Conservation (phyloP, 2,797 vertebrate species). For the Fundulus diaphanus region DNA sequence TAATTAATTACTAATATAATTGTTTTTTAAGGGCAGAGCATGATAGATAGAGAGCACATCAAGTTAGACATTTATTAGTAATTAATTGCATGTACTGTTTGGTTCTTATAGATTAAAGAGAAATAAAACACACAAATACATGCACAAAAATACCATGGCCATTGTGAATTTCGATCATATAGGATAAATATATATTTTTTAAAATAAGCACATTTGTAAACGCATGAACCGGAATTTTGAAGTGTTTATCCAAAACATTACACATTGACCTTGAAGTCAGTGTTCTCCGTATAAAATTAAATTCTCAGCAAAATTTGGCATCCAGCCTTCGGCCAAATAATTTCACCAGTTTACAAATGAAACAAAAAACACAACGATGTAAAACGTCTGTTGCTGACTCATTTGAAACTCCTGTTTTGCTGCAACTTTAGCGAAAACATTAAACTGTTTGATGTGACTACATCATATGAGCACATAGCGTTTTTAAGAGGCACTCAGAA, state of each 20-base stretch:
- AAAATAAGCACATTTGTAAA: neutral
- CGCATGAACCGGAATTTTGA: neutral
- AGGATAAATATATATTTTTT: too few species aligned
- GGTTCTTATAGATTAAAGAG: neutral
- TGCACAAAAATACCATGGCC: neutral
- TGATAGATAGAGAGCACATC: neutral
- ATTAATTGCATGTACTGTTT: neutral
- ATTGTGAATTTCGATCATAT: neutral
- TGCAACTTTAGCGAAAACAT: neutral
- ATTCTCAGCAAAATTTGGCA: constrained; percentile 32
- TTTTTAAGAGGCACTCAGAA: neutral
- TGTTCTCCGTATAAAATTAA: neutral
- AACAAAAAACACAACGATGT: constrained; percentile 4
- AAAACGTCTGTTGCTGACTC: constrained; percentile 26
- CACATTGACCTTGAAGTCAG: neutral
- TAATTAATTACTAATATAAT: too few species aligned
- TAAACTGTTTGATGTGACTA: neutral
- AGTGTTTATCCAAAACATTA: neutral
- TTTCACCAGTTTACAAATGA: constrained; percentile 17
- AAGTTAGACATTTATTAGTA: too few species aligned
- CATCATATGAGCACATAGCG: neutral
- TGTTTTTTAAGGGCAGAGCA: too few species aligned
- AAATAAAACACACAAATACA: neutral
- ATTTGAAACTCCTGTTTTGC: constrained; percentile 16
- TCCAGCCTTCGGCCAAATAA: constrained; percentile 34